Evolutionary conservation across 2,113 vertebrate genomes (phyloP).

Genomic region (Silurus glanis): DNA sequence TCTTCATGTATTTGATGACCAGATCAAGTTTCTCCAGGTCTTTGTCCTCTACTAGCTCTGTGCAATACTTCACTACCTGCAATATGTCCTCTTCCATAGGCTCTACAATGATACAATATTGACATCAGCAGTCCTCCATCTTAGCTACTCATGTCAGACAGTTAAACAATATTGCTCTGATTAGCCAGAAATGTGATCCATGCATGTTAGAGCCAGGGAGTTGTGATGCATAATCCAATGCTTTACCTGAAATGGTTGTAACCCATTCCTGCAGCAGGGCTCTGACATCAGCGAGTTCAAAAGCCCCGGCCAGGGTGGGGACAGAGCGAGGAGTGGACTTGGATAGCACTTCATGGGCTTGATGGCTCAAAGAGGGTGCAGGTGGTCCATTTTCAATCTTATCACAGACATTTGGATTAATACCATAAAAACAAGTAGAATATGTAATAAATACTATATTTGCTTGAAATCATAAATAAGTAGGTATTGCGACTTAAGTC

Average conservation of each 20-base stretch:
- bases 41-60: conserved; percentile 94
- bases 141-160: not conserved
- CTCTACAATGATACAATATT: conserved; percentile 67
- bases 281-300: conserved; percentile 88
- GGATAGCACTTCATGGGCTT: conserved; percentile 54
- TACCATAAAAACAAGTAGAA: not conserved
- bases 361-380: conserved; percentile 65
- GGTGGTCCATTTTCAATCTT: conserved; percentile 79
- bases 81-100: conserved; percentile 99
- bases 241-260: conserved; percentile 83
- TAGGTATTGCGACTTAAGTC: not conserved
- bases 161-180: not conserved
- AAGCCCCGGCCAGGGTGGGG: conserved; percentile 88
- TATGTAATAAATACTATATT: not conserved
- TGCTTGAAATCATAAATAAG: not conserved
- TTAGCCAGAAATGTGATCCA: not conserved
- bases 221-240: not conserved
- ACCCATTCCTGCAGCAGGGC: conserved; percentile 91
- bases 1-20: conserved; percentile 98
- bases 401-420: not conserved
- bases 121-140: not conserved
- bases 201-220: not conserved
- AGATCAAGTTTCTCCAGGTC: conserved; percentile 95
- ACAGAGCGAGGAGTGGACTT: conserved; percentile 65
- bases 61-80: conserved; percentile 96